Conservation (phyloP, 2,888 invertebrate species). For the Cephus runcator region DNA sequence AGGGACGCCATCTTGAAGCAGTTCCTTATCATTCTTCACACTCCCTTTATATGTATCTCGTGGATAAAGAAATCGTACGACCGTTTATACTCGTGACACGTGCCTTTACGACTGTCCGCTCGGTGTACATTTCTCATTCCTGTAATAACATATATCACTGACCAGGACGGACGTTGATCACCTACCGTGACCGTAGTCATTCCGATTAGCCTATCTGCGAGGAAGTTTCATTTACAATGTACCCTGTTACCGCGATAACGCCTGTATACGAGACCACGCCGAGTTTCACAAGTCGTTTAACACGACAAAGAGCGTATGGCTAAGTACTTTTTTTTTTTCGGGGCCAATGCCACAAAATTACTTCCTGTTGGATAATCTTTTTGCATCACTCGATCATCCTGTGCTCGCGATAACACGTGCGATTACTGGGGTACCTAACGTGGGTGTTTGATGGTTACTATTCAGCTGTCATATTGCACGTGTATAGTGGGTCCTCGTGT, state of each 20-base stretch:
- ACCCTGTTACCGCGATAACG: background rate
- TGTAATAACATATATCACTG: background rate
- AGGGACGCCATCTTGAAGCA: background rate
- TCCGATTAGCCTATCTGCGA: background rate
- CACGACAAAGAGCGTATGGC: background rate
- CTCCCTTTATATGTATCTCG: background rate
- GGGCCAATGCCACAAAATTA: background rate
- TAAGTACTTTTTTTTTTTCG: background rate
- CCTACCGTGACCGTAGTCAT: too few species aligned
- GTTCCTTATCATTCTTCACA: background rate
- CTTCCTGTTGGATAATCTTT: background rate
- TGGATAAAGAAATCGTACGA: background rate
- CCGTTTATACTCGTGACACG: background rate
- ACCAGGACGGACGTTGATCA: background rate
- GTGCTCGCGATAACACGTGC: too few species aligned
- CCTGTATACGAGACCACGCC: background rate
- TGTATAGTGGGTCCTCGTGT: too few species aligned
- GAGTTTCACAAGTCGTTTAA: background rate
- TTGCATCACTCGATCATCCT: too few species aligned
- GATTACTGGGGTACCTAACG: too few species aligned
- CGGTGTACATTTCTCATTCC: background rate
- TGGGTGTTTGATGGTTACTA: too few species aligned
- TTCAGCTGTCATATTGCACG: too few species aligned
- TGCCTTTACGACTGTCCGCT: background rate
- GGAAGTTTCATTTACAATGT: background rate